phyloP scores from a whole-genome alignment of 1,140 invertebrate species.

The Orchesella cincta region DNA sequence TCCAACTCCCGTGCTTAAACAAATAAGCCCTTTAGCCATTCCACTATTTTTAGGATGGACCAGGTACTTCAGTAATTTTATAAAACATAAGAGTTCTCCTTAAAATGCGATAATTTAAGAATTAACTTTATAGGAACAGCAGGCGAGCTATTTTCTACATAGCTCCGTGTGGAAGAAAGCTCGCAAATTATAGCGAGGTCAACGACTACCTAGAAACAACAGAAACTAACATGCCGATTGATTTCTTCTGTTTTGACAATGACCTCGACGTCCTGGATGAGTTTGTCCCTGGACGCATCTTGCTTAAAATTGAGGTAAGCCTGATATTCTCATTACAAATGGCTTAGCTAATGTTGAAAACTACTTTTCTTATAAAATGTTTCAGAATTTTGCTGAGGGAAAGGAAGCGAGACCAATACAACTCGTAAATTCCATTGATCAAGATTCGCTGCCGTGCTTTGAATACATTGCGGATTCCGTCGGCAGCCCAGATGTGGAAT shows the following conservation, averaged over 20 bases:
- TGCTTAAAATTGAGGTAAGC: not conserved
- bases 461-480: slow-evolving; percentile 82
- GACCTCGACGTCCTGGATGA: not conserved
- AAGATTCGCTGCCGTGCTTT: slow-evolving; percentile 76
- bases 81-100: not conserved
- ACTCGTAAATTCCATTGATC: slow-evolving; percentile 86
- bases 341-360: not conserved
- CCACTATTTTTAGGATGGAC: not conserved
- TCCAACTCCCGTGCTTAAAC: not conserved
- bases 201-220: not conserved
- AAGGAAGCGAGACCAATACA: slow-evolving; percentile 84
- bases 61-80: not conserved
- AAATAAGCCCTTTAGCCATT: not conserved
- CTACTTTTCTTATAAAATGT: no score
- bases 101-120: not conserved
- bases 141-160: not conserved
- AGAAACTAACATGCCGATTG: not conserved
- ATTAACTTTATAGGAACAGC: not conserved
- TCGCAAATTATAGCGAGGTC: not conserved
- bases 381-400: slow-evolving; percentile 71
- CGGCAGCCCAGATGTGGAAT: slow-evolving; percentile 80
- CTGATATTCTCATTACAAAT: not conserved
- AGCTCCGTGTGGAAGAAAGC: not conserved
- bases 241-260: not conserved
- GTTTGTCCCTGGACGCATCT: not conserved